Evolutionary conservation across 2,888 invertebrate species (phyloP).

Genomic region (Luffia ferchaultella): DNA sequence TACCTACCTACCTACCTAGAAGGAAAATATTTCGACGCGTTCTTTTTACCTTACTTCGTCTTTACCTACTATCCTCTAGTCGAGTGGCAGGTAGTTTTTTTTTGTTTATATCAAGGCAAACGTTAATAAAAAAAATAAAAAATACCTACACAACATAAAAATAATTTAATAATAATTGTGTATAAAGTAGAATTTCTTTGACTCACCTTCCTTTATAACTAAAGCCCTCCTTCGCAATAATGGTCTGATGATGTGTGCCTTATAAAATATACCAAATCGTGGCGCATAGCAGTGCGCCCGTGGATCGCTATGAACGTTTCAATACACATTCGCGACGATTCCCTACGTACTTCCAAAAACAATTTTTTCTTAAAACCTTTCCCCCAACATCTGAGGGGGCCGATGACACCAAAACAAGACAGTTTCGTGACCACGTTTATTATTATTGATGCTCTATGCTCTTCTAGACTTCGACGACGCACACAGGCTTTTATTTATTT

Average conservation of each 20-base stretch:
- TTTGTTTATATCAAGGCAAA: no score
- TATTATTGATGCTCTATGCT: conserved; percentile 7
- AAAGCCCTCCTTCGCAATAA: conserved; percentile 73
- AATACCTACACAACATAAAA: no score
- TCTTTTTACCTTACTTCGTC: background rate
- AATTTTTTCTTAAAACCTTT: conserved; percentile 49
- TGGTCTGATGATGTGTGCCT: conserved; percentile 82
- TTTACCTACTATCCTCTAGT: no score
- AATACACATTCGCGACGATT: conserved; percentile 64
- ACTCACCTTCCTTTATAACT: conserved; percentile 41
- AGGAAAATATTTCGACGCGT: background rate
- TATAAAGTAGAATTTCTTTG: no score
- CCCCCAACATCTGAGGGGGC: conserved; percentile 55
- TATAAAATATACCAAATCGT: conserved; percentile 76
- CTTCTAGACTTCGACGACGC: conserved; percentile 1
- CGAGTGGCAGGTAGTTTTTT: no score
- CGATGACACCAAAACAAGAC: conserved; percentile 41
- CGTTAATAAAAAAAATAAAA: no score
- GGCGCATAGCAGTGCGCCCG: conserved; percentile 80
- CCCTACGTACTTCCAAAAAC: conserved; percentile 40
- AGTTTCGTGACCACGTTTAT: conserved; percentile 25
- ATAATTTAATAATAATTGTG: no score
- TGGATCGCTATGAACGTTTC: conserved; percentile 63
- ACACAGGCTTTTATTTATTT: conserved; percentile 16
- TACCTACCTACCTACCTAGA: background rate